Evolutionary conservation across 1,140 invertebrate genomes (phyloP), one percentile per base, ranked within the genome.

Genomic region (Polypedilum vanderplanki): DNA sequence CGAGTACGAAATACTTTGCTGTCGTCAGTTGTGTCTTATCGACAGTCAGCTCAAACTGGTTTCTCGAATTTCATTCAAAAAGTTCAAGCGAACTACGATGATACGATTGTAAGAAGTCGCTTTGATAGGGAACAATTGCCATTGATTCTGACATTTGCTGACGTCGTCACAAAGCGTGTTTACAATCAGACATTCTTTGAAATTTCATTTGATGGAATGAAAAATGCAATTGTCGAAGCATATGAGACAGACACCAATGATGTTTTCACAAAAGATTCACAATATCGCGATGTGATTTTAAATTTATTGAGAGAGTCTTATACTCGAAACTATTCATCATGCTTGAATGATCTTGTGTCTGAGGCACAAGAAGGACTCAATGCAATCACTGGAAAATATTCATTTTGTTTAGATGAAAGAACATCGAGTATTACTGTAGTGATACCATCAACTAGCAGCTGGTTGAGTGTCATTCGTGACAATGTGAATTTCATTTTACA

Each of bases 101-200:
- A 57, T n/a, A 57, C 46, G n/a, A 57, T 57, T 57, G 46, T 70
- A 20, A 17, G 65, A 18, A n/a, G n/a, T 20, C 65, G 17, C 2
- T 70, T 70, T 18, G 65, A 70, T 22, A n/a, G 65, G 18, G 65
- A 70, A 12, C 46, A 57, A 57, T 57, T 70, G 17, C 20, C 65
- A 22, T 7, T 70, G 65, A 70, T 70, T 70, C 7, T 22, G 1
- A 7, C 4, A 4, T 20, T 70, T 70, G 65, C 17, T 20, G 20
- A 70, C 20, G 65, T 70, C 17, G 65, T 70, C 20, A 70, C 17
- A 22, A 10, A 9, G 10, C n/a, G 18, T 8, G 20, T 70, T 20
- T 70, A 70, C 10, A 70, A 70, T 70, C 65, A 70, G 20, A 70
- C 65, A 70, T 70, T 70, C 4, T 70, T 70, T 12, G 65, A 70